Base-by-base conservation (phyloP, 2,888 invertebrate species). In the Timema podura region DNA sequence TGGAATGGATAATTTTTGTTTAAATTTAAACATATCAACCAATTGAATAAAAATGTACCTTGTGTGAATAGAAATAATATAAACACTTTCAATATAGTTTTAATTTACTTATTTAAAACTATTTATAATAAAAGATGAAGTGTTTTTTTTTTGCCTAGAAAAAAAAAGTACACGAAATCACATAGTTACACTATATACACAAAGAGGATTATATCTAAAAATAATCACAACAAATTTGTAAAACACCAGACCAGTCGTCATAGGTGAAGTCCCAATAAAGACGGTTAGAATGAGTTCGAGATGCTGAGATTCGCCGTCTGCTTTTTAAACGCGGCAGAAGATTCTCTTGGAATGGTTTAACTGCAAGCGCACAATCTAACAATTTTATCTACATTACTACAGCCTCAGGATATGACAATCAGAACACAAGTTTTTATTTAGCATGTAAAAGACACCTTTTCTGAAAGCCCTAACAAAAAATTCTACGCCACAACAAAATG, bases 121-220 rank as follows among this genome's bases (percentile, higher is more conserved):
- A 74, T 74, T 74, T 73, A 74, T 73, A 74, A 74, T 74, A 73
- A 74, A 74, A 77, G 79, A 76, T 30, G 74, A 73, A 80, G 77
- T 79, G 80, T 79, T 61, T 61, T 61, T 61, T 61, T 30, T 59
- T 61, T 16, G 13, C 9, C 61, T 44, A 44, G 10, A 16, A 61
- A 61, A 30, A 30, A 61, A 61, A 11, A 13, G 45, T 61, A 61
- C 45, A 30, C 30, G 3, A 61, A 61, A 61, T 61, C 61, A 61
- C 45, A 61, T 61, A 11, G 82, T 82, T 82, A 81, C 81, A 82
- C 80, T 82, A 83, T 82, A 78, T 82, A 83, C 83, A 82, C 77
- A 79, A 75, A 80, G 78, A 68, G 68, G 59, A 71, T 67, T 73
- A 71, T 69, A 48, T 71, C 68, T 69, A 30, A 49, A 69, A 70